Percentiles rank a stretch among this genome's conserved stretches.
Conservation (phyloP, 2,797 vertebrate species). For the Poecilia wingei region DNA sequence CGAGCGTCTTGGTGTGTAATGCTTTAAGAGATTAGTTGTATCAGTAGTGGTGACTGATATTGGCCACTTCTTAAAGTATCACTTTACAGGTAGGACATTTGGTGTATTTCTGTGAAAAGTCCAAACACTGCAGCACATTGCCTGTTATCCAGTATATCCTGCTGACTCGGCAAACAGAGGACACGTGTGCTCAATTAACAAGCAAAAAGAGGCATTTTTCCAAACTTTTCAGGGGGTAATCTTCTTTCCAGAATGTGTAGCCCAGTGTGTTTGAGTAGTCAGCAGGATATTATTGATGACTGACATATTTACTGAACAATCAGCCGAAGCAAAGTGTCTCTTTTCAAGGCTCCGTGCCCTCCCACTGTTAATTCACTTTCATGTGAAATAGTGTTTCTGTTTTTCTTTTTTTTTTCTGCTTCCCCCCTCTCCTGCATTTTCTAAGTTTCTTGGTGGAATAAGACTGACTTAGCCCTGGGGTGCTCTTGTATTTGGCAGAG, state of each 20-base stretch:
- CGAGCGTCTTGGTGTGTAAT: neutral
- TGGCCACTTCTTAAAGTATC: neutral
- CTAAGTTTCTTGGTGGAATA: constrained; percentile 11
- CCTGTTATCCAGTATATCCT: constrained; percentile 47
- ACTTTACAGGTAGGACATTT: constrained; percentile 6
- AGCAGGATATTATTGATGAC: constrained; percentile 30
- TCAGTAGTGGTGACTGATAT: neutral
- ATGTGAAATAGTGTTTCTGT: constrained; percentile 10
- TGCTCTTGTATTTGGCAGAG: constrained; percentile 41
- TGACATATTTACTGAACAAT: constrained; percentile 46
- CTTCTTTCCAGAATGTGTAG: constrained; percentile 20
- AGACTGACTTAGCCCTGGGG: constrained; percentile 31
- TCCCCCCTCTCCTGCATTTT: constrained; percentile 12
- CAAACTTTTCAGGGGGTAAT: constrained; percentile 54
- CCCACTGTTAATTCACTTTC: constrained; percentile 44
- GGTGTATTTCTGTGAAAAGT: constrained; percentile 32
- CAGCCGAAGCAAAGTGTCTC: constrained; percentile 29
- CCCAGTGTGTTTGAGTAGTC: constrained; percentile 13
- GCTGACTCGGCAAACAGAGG: constrained; percentile 44
- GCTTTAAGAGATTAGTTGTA: neutral
- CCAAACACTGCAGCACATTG: constrained; percentile 25
- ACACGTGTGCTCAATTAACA: constrained; percentile 52
- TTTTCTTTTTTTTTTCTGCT: neutral
- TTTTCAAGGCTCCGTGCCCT: constrained; percentile 34
- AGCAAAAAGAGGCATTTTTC: constrained; percentile 27